These are phyloP conservation scores for Porphyrio hochstetteri DNA, from an alignment of 2,113 vertebrate genomes.

Conservation along the genomic window DNA sequence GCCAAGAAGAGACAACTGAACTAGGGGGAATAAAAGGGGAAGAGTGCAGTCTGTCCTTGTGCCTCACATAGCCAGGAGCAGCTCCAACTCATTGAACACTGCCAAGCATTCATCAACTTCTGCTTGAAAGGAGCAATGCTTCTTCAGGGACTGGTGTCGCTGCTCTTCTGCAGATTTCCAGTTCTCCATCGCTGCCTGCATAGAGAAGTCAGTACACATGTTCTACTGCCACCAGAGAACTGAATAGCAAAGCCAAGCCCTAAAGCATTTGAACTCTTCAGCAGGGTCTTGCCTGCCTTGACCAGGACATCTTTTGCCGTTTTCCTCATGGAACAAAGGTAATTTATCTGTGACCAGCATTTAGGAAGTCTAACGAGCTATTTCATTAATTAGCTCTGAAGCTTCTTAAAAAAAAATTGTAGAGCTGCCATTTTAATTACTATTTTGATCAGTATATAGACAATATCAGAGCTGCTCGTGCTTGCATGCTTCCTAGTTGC, in stretches of 20 bases:
- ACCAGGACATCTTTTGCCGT: not conserved
- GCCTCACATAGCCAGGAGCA: conserved; percentile 61
- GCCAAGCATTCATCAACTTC: conserved; percentile 39
- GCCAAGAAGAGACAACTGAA: not conserved
- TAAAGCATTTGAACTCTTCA: not conserved
- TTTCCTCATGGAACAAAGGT: too few relatives aligned
- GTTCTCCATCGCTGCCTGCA: conserved; percentile 53
- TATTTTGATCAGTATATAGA: accelerated
- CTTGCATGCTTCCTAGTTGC: not conserved
- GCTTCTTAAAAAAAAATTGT: not conserved
- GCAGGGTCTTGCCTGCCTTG: not conserved
- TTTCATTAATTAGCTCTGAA: not conserved
- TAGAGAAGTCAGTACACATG: not conserved
- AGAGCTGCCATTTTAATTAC: not conserved
- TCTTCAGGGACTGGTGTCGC: conserved; percentile 43
- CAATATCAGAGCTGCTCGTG: not conserved
- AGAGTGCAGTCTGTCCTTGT: not conserved
- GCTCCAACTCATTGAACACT: conserved; percentile 33
- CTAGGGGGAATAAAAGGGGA: not conserved
- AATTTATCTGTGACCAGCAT: not conserved
- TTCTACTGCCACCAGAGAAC: not conserved
- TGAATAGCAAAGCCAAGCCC: not conserved
- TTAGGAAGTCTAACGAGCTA: not conserved
- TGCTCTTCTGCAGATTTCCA: conserved; percentile 61
- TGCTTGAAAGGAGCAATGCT: conserved; percentile 37